Conservation (phyloP, 2,888 invertebrate genomes). For the Cyclophora punctaria region DNA sequence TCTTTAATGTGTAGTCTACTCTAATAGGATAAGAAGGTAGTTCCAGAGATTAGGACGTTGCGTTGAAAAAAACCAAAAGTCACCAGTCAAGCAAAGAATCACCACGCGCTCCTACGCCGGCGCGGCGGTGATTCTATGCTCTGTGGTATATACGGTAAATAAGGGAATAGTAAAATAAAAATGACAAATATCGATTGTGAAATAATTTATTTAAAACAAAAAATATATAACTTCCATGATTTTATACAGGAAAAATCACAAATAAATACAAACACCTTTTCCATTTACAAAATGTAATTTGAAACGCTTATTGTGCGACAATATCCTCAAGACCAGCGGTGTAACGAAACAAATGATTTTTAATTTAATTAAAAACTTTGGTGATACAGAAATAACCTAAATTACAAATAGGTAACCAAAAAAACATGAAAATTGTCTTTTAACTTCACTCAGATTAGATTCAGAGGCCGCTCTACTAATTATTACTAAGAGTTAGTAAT, state of each 20-base stretch:
- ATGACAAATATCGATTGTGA: neutral
- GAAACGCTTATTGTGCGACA: neutral
- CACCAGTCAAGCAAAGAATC: too few species aligned
- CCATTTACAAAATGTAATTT: neutral
- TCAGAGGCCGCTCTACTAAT: neutral
- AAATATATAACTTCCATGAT: constrained; percentile 14
- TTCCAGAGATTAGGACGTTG: too few species aligned
- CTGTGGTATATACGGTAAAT: neutral
- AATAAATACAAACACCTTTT: neutral
- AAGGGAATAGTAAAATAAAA: constrained; percentile 2
- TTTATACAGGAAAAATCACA: constrained; percentile 10
- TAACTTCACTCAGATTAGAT: constrained; percentile 28
- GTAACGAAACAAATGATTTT: constrained; percentile 4
- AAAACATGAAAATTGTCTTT: constrained; percentile 61
- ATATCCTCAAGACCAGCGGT: neutral
- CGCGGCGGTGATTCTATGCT: too few species aligned
- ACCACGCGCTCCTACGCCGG: too few species aligned
- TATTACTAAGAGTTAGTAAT: too few species aligned
- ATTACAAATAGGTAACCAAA: constrained; percentile 62
- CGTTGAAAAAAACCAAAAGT: too few species aligned
- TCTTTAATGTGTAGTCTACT: too few species aligned
- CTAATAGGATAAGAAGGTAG: too few species aligned
- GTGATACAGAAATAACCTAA: constrained; percentile 54
- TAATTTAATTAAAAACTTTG: constrained; percentile 47
- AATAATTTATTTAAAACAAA: constrained; percentile 20